Percentiles rank a stretch among this genome's conserved stretches.
These are phyloP conservation scores for Deilephila porcellus DNA, from an alignment of 2,888 invertebrate species.

Conservation along the genomic window DNA sequence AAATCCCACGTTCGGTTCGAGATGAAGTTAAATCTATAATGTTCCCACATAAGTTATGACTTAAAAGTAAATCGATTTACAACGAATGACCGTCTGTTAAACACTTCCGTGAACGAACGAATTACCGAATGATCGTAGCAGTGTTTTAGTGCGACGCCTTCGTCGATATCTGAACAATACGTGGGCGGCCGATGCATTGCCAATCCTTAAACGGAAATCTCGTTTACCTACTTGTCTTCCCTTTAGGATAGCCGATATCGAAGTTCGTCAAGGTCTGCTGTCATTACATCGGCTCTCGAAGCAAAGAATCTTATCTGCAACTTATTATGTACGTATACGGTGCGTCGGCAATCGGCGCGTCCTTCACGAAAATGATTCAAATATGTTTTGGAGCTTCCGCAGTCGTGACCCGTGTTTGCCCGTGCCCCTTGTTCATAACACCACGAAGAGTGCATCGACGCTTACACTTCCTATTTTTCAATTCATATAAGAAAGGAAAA, in stretches of 20 bases:
- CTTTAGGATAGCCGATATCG: constrained; percentile 73
- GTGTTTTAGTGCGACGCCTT: constrained; percentile 74
- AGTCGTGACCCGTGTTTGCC: constrained; percentile 64
- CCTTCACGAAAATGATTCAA: constrained; percentile 65
- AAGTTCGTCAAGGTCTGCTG: constrained; percentile 63
- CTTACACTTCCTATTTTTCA: constrained; percentile 44
- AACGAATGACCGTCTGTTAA: constrained; percentile 58
- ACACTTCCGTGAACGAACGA: constrained; percentile 76
- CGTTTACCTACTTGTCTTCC: constrained; percentile 79
- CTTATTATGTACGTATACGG: constrained; percentile 58
- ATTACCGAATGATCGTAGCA: constrained; percentile 73
- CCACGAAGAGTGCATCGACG: constrained; percentile 60
- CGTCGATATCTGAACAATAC: constrained; percentile 67
- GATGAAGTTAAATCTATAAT: constrained; percentile 35
- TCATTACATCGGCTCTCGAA: constrained; percentile 63
- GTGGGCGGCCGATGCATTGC: constrained; percentile 81
- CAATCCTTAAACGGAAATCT: constrained; percentile 74
- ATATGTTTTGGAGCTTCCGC: constrained; percentile 67
- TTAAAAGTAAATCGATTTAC: constrained; percentile 58
- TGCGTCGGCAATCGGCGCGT: constrained; percentile 48
- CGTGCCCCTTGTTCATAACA: constrained; percentile 51
- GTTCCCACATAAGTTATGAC: constrained; percentile 49
- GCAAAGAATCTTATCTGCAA: constrained; percentile 61
- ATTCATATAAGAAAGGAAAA: constrained; percentile 65
- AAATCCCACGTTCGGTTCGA: constrained; percentile 31